A percentile compares a stretch with the other conserved stretches of the same genome.
phyloP scores from a whole-genome alignment of 2,888 invertebrate species.

The Nebria salina region DNA sequence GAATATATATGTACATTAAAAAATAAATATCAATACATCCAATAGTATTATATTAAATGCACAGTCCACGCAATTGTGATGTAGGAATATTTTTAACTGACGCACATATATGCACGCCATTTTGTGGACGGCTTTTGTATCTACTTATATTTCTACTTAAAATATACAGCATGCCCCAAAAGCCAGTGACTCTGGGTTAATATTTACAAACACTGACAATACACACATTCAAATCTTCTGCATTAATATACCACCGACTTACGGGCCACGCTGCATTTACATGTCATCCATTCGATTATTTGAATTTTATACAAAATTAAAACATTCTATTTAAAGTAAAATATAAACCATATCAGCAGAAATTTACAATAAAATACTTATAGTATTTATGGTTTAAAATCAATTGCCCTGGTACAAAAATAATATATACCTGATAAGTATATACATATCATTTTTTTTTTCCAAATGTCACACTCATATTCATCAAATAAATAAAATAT shows the following conservation, averaged over 20 bases:
- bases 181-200: neutral
- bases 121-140: conserved; percentile 44
- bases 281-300: conserved; percentile 27
- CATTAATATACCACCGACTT: conserved; percentile 25
- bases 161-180: neutral
- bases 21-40: conserved; percentile 49
- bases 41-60: conserved; percentile 36
- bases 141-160: conserved; percentile 34
- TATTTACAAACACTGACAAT: conserved; percentile 11
- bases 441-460: neutral
- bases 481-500: neutral
- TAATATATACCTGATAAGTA: conserved; percentile 44
- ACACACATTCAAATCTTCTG: neutral
- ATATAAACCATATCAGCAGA: conserved; percentile 3
- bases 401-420: conserved; percentile 44
- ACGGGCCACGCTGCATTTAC: conserved; percentile 19
- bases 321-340: conserved; percentile 23
- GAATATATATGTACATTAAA: conserved; percentile 57
- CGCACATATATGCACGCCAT: conserved; percentile 27
- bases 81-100: conserved; percentile 42
- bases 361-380: conserved; percentile 43
- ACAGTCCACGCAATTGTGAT: conserved; percentile 46
- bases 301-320: conserved; percentile 30
- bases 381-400: conserved; percentile 35
- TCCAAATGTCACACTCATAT: neutral